phyloP scores from a whole-genome alignment of 1,140 invertebrate genomes.

The Caenorhabditis briggsae region DNA sequence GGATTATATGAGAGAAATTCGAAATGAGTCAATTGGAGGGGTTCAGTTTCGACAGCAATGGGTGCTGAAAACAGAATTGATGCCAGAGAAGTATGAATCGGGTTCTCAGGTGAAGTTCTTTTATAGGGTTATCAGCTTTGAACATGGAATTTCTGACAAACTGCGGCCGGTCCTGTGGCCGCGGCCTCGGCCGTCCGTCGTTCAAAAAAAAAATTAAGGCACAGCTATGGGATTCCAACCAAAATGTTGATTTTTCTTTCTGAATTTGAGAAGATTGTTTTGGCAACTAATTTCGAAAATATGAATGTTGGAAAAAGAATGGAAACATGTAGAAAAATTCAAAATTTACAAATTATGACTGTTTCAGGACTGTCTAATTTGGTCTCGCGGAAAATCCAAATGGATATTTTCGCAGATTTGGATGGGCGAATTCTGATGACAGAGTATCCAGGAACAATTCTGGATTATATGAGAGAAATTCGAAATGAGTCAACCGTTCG shows the following conservation, averaged over 20 bases:
- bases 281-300: no score
- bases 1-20: not conserved
- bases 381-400: slow-evolving; percentile 11
- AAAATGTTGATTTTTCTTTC: no score
- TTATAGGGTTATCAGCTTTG: no score
- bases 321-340: no score
- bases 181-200: no score
- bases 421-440: slow-evolving; percentile 44
- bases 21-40: not conserved
- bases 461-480: slow-evolving; percentile 10
- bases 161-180: no score
- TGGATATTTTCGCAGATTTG: slow-evolving; percentile 44
- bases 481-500: not conserved
- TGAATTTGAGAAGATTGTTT: no score
- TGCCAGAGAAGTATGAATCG: slow-evolving; percentile 16
- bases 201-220: no score
- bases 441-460: slow-evolving; percentile 10
- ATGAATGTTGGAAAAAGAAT: no score
- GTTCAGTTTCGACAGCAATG: slow-evolving; percentile 37
- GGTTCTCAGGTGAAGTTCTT: slow-evolving; percentile 14
- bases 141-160: no score
- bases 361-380: slow-evolving; percentile 26
- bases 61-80: slow-evolving; percentile 35
- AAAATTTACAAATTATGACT: no score
- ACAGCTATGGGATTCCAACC: no score